Evolutionary conservation across 2,797 vertebrate genomes (phyloP).

Genomic region (Huso huso): DNA sequence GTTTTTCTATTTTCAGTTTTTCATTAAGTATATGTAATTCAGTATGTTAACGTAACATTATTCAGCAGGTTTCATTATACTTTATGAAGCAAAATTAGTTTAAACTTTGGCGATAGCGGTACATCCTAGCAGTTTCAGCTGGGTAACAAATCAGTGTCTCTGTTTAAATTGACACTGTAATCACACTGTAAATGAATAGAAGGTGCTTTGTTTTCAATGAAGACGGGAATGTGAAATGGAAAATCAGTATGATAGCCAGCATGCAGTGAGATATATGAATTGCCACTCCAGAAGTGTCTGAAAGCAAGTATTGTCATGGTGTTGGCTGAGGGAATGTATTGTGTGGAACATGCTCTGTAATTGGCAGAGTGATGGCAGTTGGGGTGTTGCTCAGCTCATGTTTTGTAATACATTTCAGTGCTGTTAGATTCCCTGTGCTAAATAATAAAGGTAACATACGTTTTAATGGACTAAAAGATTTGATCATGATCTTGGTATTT

Average conservation of each 20-base stretch:
- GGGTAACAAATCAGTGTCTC: background rate
- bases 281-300: background rate
- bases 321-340: background rate
- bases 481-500: no score
- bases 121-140: no score
- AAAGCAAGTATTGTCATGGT: background rate
- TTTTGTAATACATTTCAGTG: no score
- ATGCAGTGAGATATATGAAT: background rate
- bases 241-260: background rate
- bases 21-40: no score
- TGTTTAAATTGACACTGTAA: conserved; percentile 13
- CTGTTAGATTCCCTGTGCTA: no score
- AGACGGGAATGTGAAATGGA: background rate
- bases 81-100: no score
- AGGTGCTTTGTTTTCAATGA: conserved; percentile 8
- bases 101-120: no score
- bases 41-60: no score
- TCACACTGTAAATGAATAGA: conserved; percentile 16
- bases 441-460: no score
- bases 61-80: no score
- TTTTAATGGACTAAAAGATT: no score
- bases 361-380: background rate
- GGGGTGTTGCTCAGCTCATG: background rate
- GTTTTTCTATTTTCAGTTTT: no score
- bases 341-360: background rate